Conservation (phyloP, 2,888 invertebrate species). For the Cataglyphis albicans region DNA sequence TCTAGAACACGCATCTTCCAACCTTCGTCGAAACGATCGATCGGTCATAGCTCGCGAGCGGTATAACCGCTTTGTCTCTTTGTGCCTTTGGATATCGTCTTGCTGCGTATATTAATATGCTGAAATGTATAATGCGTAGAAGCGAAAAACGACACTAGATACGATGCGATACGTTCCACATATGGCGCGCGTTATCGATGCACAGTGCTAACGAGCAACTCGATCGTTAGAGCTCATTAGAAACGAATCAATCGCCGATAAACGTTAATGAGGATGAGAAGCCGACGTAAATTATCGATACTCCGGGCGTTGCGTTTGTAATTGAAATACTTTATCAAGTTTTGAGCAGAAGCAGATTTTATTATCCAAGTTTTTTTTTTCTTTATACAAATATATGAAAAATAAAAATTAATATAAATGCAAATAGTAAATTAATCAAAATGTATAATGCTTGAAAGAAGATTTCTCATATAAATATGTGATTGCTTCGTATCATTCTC, state of each 20-base stretch:
- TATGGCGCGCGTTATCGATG: slow-evolving; percentile 51
- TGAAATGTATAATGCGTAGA: slow-evolving; percentile 68
- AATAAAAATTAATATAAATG: background rate
- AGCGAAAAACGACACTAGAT: slow-evolving; percentile 63
- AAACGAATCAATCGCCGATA: slow-evolving; percentile 73
- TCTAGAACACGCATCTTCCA: slow-evolving; percentile 56
- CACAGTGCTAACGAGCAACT: slow-evolving; percentile 69
- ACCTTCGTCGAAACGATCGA: slow-evolving; percentile 72
- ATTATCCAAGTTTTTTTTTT: background rate
- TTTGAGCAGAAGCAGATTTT: slow-evolving; percentile 5
- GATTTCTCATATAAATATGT: background rate
- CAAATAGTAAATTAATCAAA: background rate
- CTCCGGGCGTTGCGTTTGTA: slow-evolving; percentile 61
- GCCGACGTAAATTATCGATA: slow-evolving; percentile 56
- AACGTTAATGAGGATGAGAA: slow-evolving; percentile 71
- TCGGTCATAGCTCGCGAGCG: slow-evolving; percentile 55
- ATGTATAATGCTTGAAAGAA: background rate
- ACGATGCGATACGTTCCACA: slow-evolving; percentile 50
- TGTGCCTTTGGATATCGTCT: slow-evolving; percentile 67
- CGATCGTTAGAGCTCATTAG: slow-evolving; percentile 68
- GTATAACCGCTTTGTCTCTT: slow-evolving; percentile 72
- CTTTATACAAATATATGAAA: background rate
- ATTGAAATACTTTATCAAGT: slow-evolving; percentile 50
- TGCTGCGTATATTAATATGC: slow-evolving; percentile 71
- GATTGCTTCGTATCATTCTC: background rate